phyloP scores from a whole-genome alignment of 2,888 invertebrate species.

The Xylocampa areola region DNA sequence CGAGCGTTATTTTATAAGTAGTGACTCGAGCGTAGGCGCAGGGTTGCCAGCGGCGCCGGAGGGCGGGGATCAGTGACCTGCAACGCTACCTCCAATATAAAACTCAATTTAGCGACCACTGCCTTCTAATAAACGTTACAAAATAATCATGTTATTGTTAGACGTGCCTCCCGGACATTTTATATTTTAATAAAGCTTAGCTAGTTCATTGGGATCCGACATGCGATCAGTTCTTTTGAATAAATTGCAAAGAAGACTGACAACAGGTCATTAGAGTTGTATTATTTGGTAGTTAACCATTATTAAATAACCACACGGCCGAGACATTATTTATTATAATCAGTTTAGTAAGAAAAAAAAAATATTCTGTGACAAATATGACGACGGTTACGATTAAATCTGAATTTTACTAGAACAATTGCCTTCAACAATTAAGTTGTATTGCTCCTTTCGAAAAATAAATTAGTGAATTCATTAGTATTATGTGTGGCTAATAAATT shows the following conservation, averaged over 20 bases:
- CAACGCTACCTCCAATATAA: conserved; percentile 46
- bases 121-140: conserved; percentile 67
- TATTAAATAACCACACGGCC: conserved; percentile 10
- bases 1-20: no score
- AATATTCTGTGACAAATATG: conserved; percentile 36
- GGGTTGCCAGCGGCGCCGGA: conserved; percentile 52
- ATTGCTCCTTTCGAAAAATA: no score
- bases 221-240: conserved; percentile 51
- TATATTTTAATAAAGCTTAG: conserved; percentile 44
- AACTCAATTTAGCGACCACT: conserved; percentile 67
- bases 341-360: conserved; percentile 25
- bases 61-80: conserved; percentile 68
- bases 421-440: no score
- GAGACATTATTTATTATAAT: conserved; percentile 24
- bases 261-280: conserved; percentile 21
- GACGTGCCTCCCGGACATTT: conserved; percentile 45
- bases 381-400: conserved; percentile 48
- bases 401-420: conserved; percentile 31
- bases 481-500: no score
- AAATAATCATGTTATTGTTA: conserved; percentile 65
- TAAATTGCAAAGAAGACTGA: conserved; percentile 41
- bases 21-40: conserved; percentile 54
- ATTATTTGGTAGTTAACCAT: conserved; percentile 6
- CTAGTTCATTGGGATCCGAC: conserved; percentile 44
- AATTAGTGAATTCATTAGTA: no score